Percentiles rank a stretch among this genome's conserved stretches.
These are phyloP conservation scores for Conops quadrifasciatus DNA, from an alignment of 2,888 invertebrate genomes.

Conservation along the genomic window DNA sequence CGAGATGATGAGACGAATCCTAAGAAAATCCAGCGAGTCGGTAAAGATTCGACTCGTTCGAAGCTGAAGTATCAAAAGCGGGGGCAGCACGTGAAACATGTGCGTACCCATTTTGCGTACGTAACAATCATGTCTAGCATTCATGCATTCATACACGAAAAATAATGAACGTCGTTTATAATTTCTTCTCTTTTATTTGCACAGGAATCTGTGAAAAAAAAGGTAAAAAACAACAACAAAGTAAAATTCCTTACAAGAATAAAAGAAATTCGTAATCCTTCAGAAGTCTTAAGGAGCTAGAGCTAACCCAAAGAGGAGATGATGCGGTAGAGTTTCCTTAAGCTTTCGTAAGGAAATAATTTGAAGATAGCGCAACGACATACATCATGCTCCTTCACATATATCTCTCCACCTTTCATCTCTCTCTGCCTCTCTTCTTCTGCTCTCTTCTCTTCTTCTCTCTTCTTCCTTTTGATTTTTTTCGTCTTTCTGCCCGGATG, in stretches of 20 bases:
- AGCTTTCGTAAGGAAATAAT: slow-evolving; percentile 12
- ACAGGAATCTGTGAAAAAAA: background rate
- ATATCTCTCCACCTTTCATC: background rate
- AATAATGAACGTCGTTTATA: slow-evolving; percentile 29
- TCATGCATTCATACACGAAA: slow-evolving; percentile 36
- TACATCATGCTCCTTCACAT: slow-evolving; percentile 10
- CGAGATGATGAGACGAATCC: background rate
- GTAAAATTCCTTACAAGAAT: slow-evolving; percentile 3
- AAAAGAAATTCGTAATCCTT: slow-evolving; percentile 7
- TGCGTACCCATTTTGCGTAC: slow-evolving; percentile 2
- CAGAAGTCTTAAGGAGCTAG: background rate
- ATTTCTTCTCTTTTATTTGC: slow-evolving; percentile 12
- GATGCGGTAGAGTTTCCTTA: background rate
- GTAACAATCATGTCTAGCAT: slow-evolving; percentile 22
- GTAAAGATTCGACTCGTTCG: background rate
- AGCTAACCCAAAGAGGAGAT: slow-evolving; percentile 9
- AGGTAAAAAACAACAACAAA: background rate
- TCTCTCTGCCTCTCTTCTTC: background rate
- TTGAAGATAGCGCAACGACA: background rate
- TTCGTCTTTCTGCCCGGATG: background rate
- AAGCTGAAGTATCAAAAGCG: background rate
- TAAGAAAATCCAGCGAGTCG: slow-evolving; percentile 4
- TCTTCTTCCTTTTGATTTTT: background rate
- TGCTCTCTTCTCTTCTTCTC: too few species aligned
- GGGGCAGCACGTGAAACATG: slow-evolving; percentile 2